Evolutionary conservation across 2,797 vertebrate species (phyloP), one percentile per base, ranked within the genome.

Genomic region (Acrossocheilus fasciatus): DNA sequence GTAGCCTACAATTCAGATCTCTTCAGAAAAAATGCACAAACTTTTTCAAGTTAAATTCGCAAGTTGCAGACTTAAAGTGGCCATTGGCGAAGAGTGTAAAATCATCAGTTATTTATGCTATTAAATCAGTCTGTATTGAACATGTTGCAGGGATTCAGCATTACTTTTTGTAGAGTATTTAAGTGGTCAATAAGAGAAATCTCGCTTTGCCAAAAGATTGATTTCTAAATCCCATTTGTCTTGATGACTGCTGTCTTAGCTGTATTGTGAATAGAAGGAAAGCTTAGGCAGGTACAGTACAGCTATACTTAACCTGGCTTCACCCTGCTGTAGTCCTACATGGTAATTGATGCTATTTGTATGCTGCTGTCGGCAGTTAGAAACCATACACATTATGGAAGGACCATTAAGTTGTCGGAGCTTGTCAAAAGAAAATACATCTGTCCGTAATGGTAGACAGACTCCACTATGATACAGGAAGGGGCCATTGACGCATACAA

Each of bases 261-360:
- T 81, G 15, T 45, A 43, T 78, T 64, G 3, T 41, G 75, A 64
- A 70, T 54, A 57, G 36, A 54, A 43, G 26, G 39, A 52, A 36
- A 36, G 54, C 81, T 83, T 11, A 64, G 14, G 4, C 64, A 85
- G 83, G 64, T 82, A 81, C 73, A 70, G 83, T 62, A 81, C 36
- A 68, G 66, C 39, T 75, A 70, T 78, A 83, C 84, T 85, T 88
- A 88, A 88, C 87, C 79, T 10, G n/a, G 39, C 26, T 62, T 78
- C 36, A 79, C 74, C 79, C 47, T 9, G 52, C 64, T 77, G 47
- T 78, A 70, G 50, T 78, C 43, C 79, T 78, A 78, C 64, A 79
- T 83, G 45, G 84, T 79, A 88, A 88, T 83, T 73, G 54, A 70
- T 78, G 74, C 81, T 81, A 73, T 88, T 86, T 88, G 84, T 88